Evolutionary conservation across 2,888 invertebrate genomes (phyloP).

Genomic region (Acrobasis consociella): DNA sequence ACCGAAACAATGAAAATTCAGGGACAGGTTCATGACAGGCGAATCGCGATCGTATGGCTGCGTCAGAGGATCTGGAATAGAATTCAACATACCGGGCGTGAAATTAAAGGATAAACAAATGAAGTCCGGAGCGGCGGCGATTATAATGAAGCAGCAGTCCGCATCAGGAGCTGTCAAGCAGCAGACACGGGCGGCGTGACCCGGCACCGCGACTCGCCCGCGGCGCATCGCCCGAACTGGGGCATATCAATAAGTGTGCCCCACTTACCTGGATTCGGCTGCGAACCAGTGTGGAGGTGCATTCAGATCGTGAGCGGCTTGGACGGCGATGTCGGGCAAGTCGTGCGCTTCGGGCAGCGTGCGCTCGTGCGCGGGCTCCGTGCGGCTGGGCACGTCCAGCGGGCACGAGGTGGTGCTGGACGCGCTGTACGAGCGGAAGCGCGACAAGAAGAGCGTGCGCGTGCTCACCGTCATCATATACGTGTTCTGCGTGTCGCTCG

Average conservation of each 20-base stretch:
- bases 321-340: conserved; percentile 79
- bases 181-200: conserved; percentile 75
- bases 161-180: conserved; percentile 75
- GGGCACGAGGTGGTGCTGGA: conserved; percentile 87
- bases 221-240: conserved; percentile 70
- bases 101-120: conserved; percentile 83
- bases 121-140: conserved; percentile 69
- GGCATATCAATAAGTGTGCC: conserved; percentile 78
- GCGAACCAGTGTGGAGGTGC: conserved; percentile 49
- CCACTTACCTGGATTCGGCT: conserved; percentile 67
- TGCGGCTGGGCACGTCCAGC: conserved; percentile 62
- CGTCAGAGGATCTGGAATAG: conserved; percentile 79
- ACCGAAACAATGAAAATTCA: conserved; percentile 67
- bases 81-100: conserved; percentile 66
- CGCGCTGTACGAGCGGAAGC: conserved; percentile 90
- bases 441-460: conserved; percentile 93
- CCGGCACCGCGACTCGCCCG: conserved; percentile 59
- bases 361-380: conserved; percentile 72
- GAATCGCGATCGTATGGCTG: conserved; percentile 65
- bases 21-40: conserved; percentile 63
- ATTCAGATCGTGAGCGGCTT: conserved; percentile 45
- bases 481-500: conserved; percentile 96
- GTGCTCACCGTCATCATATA: conserved; percentile 97
- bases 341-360: conserved; percentile 81
- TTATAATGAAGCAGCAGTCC: conserved; percentile 77